Evolutionary conservation across 2,797 vertebrate species (phyloP).

Genomic region (Clangula hyemalis): DNA sequence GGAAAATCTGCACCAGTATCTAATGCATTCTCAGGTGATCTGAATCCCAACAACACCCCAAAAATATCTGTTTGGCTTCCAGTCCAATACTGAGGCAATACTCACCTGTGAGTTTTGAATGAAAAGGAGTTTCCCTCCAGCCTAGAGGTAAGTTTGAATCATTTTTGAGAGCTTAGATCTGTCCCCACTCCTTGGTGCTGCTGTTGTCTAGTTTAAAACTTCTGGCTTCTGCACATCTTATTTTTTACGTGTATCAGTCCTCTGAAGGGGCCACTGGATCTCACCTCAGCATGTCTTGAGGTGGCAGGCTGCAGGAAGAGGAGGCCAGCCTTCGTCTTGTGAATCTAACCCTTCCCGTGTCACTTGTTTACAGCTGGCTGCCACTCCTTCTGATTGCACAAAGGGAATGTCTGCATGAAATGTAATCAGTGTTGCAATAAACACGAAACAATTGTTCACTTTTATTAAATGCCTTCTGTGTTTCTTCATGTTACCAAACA

Average conservation of each 20-base stretch:
- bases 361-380: neutral
- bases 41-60: neutral
- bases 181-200: neutral
- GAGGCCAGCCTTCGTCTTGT: neutral
- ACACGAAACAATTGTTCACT: neutral
- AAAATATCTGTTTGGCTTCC: neutral
- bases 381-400: slow-evolving; percentile 6
- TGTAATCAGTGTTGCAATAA: neutral
- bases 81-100: neutral
- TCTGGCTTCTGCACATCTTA: neutral
- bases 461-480: neutral
- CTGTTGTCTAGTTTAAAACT: neutral
- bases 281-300: neutral
- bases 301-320: neutral
- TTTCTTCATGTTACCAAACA: neutral
- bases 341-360: neutral
- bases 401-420: neutral
- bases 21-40: neutral
- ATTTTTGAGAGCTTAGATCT: neutral
- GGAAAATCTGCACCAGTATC: neutral
- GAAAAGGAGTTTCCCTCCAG: neutral
- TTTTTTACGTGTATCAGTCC: neutral
- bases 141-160: neutral
- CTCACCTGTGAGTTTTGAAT: neutral
- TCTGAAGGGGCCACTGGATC: neutral